Conservation (phyloP, 2,888 invertebrate species). For the Ophion ellenae region DNA sequence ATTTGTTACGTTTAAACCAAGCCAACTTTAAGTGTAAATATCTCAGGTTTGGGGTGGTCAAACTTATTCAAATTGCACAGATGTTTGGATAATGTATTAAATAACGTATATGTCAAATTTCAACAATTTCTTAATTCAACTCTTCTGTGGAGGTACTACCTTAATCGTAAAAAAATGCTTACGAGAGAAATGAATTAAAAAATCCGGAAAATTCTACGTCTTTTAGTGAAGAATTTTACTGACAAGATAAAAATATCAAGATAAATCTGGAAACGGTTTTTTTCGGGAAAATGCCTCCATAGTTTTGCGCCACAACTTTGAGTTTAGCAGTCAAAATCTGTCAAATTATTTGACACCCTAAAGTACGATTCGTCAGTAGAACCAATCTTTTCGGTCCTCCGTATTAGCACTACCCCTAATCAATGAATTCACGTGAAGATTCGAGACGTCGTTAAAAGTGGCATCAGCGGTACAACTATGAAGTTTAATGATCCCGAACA, state of each 20-base stretch:
- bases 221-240: not conserved
- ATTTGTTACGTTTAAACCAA: no score
- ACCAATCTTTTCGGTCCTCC: not conserved
- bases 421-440: not conserved
- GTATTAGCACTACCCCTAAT: not conserved
- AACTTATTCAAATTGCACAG: no score
- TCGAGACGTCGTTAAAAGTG: not conserved
- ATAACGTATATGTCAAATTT: no score
- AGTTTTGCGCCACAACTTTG: not conserved
- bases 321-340: not conserved
- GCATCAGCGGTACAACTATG: not conserved
- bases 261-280: not conserved
- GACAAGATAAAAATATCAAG: not conserved
- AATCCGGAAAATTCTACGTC: not conserved
- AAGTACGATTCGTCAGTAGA: not conserved
- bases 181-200: not conserved
- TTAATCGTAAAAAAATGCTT: not conserved
- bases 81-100: no score
- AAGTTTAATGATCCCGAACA: conserved; percentile 48
- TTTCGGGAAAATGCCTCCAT: not conserved
- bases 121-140: no score
- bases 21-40: no score
- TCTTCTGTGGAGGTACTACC: no score
- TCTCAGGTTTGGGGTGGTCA: no score
- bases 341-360: not conserved